Conservation (phyloP, 2,888 invertebrate genomes). For the Phyllotreta striolata region DNA sequence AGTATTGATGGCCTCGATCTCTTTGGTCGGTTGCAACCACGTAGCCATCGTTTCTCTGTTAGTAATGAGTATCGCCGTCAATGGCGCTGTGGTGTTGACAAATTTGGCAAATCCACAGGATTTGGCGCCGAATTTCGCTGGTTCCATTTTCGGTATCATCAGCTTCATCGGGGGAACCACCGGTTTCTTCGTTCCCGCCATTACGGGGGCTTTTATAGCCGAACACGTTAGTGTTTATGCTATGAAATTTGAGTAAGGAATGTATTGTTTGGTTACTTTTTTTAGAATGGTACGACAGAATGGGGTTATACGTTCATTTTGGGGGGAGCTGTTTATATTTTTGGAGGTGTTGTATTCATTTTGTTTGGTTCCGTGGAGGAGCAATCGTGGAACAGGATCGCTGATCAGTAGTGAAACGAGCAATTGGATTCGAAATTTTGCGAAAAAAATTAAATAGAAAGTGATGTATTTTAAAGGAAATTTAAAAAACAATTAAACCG, state of each 20-base stretch:
- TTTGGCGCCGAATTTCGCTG: conserved; percentile 52
- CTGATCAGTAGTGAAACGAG: neutral
- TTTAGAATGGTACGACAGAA: conserved; percentile 23
- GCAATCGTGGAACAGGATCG: conserved; percentile 31
- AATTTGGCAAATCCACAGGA: conserved; percentile 51
- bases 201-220: conserved; percentile 43
- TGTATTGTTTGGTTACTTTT: too few relatives aligned
- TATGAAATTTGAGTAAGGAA: too few relatives aligned
- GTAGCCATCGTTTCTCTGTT: conserved; percentile 44
- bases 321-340: conserved; percentile 28
- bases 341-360: conserved; percentile 28
- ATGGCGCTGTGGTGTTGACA: conserved; percentile 50
- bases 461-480: too few relatives aligned
- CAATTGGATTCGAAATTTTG: too few relatives aligned
- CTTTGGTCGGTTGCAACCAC: conserved; percentile 43
- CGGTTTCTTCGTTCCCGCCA: conserved; percentile 49
- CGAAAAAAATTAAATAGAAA: too few relatives aligned
- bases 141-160: conserved; percentile 50
- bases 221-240: conserved; percentile 14
- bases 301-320: conserved; percentile 30
- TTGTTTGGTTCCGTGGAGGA: conserved; percentile 31
- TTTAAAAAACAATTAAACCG: too few relatives aligned
- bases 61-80: conserved; percentile 46
- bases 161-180: conserved; percentile 49
- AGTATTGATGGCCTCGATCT: conserved; percentile 56